Evolutionary conservation across 2,113 vertebrate species (phyloP).

Genomic region (Cinclus mexicanus): DNA sequence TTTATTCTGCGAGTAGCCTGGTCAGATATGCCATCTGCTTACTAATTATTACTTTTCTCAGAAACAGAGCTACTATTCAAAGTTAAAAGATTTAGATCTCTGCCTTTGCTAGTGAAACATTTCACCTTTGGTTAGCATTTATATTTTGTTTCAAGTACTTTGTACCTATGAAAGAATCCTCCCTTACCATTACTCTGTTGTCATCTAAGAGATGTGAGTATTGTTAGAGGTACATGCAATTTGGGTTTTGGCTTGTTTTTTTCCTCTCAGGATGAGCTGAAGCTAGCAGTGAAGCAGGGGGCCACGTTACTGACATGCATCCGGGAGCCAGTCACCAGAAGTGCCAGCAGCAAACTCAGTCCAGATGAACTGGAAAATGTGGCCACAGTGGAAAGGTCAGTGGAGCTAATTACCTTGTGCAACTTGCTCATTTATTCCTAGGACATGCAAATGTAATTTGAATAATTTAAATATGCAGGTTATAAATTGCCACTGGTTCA

Average conservation of each 20-base stretch:
- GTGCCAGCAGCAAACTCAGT: slow-evolving; percentile 80
- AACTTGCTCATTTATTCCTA: neutral
- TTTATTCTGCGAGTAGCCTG: neutral
- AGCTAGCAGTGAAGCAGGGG: slow-evolving; percentile 87
- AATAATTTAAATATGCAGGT: neutral
- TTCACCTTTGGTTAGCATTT: neutral
- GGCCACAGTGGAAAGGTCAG: slow-evolving; percentile 89
- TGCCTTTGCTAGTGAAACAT: neutral
- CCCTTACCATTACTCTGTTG: neutral
- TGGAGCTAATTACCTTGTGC: neutral
- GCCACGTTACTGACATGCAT: slow-evolving; percentile 86
- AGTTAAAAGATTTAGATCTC: neutral
- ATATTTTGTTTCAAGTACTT: neutral
- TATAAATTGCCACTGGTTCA: neutral
- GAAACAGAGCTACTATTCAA: neutral
- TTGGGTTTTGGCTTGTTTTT: neutral
- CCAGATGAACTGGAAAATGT: slow-evolving; percentile 89
- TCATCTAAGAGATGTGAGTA: neutral
- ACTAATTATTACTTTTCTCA: neutral
- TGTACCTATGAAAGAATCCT: neutral
- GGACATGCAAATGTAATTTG: neutral
- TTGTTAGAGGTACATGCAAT: neutral
- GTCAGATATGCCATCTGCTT: neutral
- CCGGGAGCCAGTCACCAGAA: slow-evolving; percentile 83
- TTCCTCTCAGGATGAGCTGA: slow-evolving; percentile 83